Conservation (phyloP, 1,140 invertebrate genomes). For the Vollenhovia emeryi region DNA sequence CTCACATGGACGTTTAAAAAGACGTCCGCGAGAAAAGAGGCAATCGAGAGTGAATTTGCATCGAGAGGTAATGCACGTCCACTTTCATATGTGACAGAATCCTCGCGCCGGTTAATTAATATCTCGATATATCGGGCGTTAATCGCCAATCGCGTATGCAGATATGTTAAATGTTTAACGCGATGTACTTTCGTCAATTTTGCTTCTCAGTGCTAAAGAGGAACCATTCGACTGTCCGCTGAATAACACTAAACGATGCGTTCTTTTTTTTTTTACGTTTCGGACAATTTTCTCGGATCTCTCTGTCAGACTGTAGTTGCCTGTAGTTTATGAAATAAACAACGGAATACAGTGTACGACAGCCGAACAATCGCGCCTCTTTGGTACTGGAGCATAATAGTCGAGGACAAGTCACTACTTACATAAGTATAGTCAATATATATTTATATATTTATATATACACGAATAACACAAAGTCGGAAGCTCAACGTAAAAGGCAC, state of each 20-base stretch:
- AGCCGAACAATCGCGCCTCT: slow-evolving; percentile 46
- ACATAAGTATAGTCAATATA: slow-evolving; percentile 56
- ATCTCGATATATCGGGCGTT: slow-evolving; percentile 49
- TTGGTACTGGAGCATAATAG: slow-evolving; percentile 62
- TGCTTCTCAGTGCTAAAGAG: slow-evolving; percentile 71
- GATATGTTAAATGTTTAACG: slow-evolving; percentile 53
- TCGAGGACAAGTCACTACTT: slow-evolving; percentile 45
- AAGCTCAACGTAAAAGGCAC: slow-evolving; percentile 84
- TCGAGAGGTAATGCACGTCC: background rate
- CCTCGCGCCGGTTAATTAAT: slow-evolving; percentile 44
- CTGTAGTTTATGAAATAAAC: background rate
- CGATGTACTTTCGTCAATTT: slow-evolving; percentile 44
- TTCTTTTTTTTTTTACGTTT: background rate
- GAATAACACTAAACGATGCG: slow-evolving; percentile 9
- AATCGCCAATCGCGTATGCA: slow-evolving; percentile 32
- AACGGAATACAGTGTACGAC: background rate
- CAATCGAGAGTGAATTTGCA: slow-evolving; percentile 38
- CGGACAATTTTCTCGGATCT: background rate
- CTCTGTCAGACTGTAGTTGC: slow-evolving; percentile 12
- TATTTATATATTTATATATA: slow-evolving; percentile 61
- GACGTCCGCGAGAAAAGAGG: too few species aligned
- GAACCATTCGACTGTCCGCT: slow-evolving; percentile 22
- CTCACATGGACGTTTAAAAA: slow-evolving; percentile 26
- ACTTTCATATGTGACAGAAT: slow-evolving; percentile 54
- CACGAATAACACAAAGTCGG: slow-evolving; percentile 78